Base-by-base conservation (phyloP, 2,797 vertebrate species). In the Ispidina picta region DNA sequence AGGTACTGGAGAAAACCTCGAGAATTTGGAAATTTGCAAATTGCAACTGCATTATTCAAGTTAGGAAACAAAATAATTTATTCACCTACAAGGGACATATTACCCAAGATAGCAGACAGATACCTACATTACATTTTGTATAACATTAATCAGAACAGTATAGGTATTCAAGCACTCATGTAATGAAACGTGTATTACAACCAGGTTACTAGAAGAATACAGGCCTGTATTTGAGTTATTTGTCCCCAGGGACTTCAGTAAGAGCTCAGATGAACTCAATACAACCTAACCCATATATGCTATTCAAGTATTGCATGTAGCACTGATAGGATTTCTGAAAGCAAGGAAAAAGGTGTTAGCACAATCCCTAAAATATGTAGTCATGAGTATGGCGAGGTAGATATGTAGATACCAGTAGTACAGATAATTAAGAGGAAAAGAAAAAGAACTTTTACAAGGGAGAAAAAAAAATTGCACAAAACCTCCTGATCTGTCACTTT, bases 361-460 rank as follows among this genome's bases (percentile, higher is more conserved):
- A 79, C 73, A 89, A 4, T 18, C 43, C 60, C 68, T 28, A 23
- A 48, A 39, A 92, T 68, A 41, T 70, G 78, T 65, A 81, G 76
- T 89, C 49, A 59, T 44, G 52, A 82, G 44, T 54, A 33, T 35
- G 83, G 49, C 0, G 37, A 63, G 56, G 64, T 2, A 54, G 66
- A 31, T 41, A 29, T 3, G 7, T 72, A 78, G 56, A 68, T 65
- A 73, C 22, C 62, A 84, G 46, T 54, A 83, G 51, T 55, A 72
- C 81, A 91, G 71, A 51, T 88, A 90, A 94, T 90, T 86, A 84
- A 66, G 33, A 64, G 43, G 41, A 87, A 83, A 82, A 78, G 18
- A 31, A 59, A 63, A 68, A 28, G n/a, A 63, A 70, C 37, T 58
- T 76, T 28, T 79, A 59, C 48, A 52, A 71, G 33, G 37, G 21